Evolutionary conservation across 2,113 vertebrate genomes (phyloP).

Genomic region (Cyphomyrus discorhynchus): DNA sequence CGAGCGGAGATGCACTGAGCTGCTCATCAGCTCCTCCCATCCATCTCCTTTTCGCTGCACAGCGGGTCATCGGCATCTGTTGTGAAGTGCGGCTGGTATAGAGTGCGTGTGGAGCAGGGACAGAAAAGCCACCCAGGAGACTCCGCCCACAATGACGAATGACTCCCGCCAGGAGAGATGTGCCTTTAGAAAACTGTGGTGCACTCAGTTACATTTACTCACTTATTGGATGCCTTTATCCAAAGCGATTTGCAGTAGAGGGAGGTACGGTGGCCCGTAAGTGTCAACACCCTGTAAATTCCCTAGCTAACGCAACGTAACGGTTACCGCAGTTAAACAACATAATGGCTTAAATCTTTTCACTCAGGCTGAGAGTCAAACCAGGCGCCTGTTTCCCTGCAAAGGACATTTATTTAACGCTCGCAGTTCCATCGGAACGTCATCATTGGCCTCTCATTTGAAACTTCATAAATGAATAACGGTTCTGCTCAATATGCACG

Average conservation of each 20-base stretch:
- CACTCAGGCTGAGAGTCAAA: not conserved
- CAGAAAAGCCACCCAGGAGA: not conserved
- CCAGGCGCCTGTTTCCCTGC: not conserved
- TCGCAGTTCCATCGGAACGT: not conserved
- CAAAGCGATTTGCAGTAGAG: not conserved
- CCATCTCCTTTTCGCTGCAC: not conserved
- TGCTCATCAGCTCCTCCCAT: not conserved
- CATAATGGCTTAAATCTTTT: not conserved
- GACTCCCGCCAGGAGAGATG: not conserved
- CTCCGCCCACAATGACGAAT: not conserved
- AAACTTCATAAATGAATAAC: not conserved
- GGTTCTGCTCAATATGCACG: not conserved
- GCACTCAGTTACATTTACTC: not conserved
- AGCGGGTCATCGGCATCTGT: not conserved
- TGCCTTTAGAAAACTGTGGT: not conserved
- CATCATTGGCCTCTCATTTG: not conserved
- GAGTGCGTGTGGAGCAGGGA: not conserved
- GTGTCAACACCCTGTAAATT: not conserved
- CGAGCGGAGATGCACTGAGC: not conserved
- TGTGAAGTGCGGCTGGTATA: not conserved
- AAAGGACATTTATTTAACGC: not conserved
- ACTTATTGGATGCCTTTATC: not conserved
- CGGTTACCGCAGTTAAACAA: not conserved
- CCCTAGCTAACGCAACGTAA: not conserved
- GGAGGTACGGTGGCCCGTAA: not conserved